Conservation (phyloP, 1,140 invertebrate genomes). For the Magallana gigas region DNA sequence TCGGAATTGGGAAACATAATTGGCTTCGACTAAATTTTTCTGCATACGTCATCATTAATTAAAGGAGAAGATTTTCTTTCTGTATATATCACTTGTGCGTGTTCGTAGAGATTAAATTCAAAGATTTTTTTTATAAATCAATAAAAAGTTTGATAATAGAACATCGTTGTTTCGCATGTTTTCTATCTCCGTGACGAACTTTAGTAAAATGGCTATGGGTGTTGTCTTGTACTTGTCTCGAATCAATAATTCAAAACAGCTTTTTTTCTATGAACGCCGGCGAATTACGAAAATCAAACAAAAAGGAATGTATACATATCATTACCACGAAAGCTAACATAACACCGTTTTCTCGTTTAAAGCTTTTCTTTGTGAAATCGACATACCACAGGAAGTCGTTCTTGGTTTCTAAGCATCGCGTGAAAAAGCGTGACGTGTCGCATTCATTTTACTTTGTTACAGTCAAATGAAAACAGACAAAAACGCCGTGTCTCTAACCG, state of each 20-base stretch:
- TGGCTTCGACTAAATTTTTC: conserved; percentile 7
- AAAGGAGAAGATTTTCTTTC: background rate
- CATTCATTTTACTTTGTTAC: conserved; percentile 21
- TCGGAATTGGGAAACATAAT: conserved; percentile 2
- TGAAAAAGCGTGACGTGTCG: conserved; percentile 34
- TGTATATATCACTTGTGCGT: background rate
- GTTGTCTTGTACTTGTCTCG: conserved; percentile 16
- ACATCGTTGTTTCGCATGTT: conserved; percentile 10
- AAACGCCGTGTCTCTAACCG: conserved; percentile 7
- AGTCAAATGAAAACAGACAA: conserved; percentile 26
- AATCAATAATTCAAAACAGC: conserved; percentile 28
- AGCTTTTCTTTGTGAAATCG: conserved; percentile 37
- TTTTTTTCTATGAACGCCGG: conserved; percentile 27
- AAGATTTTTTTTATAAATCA: background rate
- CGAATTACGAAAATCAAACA: conserved; percentile 32
- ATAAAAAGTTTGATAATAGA: background rate
- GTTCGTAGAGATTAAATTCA: background rate
- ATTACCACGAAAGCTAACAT: conserved; percentile 36
- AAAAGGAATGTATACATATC: conserved; percentile 31
- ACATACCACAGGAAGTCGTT: conserved; percentile 37
- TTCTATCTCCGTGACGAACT: background rate
- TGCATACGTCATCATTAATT: background rate
- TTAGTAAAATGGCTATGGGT: conserved; percentile 6
- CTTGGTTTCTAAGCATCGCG: conserved; percentile 34
- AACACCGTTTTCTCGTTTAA: conserved; percentile 36